Percentiles rank a stretch among this genome's conserved stretches.
These are phyloP conservation scores for Pollenia angustigena DNA, from an alignment of 2,888 invertebrate species.

Conservation along the genomic window DNA sequence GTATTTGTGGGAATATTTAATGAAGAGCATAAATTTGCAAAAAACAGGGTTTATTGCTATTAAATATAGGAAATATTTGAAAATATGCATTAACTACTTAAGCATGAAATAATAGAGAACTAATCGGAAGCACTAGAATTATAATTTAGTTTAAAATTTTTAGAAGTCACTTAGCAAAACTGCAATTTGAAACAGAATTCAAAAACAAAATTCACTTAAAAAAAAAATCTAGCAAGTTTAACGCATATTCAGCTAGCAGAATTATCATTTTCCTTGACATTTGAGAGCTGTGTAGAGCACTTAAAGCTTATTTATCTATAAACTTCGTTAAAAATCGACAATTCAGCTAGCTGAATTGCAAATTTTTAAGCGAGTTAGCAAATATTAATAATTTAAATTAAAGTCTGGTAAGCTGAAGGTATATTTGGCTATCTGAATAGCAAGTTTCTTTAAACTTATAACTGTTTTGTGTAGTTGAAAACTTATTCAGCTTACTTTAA, in stretches of 20 bases:
- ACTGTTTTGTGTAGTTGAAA: not conserved
- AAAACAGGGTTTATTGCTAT: conserved; percentile 53
- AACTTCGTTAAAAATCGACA: no score
- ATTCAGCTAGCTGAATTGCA: conserved; percentile 24
- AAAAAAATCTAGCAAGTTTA: no score
- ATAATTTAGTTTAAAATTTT: no score
- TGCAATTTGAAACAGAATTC: no score
- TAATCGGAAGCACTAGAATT: not conserved
- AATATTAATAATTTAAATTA: not conserved
- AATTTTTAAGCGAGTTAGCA: not conserved
- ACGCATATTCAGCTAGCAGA: no score
- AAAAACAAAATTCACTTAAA: no score
- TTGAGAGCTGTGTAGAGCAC: no score
- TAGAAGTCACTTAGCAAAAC: no score
- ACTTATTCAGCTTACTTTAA: conserved; percentile 33
- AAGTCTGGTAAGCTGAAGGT: conserved; percentile 20
- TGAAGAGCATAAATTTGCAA: conserved; percentile 66
- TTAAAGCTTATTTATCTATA: no score
- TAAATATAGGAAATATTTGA: conserved; percentile 17
- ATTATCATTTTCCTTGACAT: no score
- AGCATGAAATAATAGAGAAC: conserved; percentile 47
- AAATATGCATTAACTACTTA: conserved; percentile 48
- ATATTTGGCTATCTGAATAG: not conserved
- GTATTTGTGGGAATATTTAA: conserved; percentile 71
- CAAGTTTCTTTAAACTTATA: not conserved